Evolutionary conservation across 2,797 vertebrate species (phyloP).

Genomic region (Artibeus lituratus): DNA sequence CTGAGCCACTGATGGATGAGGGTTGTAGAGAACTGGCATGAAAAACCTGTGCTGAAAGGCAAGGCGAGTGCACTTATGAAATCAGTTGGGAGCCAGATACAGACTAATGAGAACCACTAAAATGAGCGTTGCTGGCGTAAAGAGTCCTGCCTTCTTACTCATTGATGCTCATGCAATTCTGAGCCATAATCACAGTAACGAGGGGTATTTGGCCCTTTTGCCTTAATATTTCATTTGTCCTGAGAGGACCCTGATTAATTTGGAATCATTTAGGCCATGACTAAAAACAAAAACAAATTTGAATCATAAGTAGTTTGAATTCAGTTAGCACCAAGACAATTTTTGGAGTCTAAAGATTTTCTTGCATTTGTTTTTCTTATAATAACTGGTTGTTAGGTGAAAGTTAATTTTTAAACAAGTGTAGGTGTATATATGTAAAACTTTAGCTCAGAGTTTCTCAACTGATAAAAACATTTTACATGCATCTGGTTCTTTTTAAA

Average conservation of each 20-base stretch:
- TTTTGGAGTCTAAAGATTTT: not conserved
- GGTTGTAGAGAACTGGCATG: not conserved
- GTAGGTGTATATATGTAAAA: not conserved
- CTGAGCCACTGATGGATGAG: not conserved
- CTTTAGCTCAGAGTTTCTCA: not conserved
- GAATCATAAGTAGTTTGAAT: not conserved
- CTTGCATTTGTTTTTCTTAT: not conserved
- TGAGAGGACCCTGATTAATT: not conserved
- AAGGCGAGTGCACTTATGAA: not conserved
- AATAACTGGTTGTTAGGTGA: not conserved
- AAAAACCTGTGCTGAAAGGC: not conserved
- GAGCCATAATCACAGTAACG: not conserved
- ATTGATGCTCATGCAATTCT: not conserved
- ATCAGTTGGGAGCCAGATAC: not conserved
- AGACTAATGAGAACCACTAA: not conserved
- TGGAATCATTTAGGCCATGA: not conserved
- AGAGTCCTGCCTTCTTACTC: not conserved
- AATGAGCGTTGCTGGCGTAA: rapidly evolving
- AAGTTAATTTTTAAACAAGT: not conserved
- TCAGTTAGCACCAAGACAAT: not conserved
- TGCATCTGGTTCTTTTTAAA: not conserved
- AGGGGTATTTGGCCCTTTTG: not conserved
- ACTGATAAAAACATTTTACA: not conserved
- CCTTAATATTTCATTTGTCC: not conserved
- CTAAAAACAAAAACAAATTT: not conserved